Evolutionary conservation across 2,888 invertebrate genomes (phyloP).

Genomic region (Epinotia nisella): DNA sequence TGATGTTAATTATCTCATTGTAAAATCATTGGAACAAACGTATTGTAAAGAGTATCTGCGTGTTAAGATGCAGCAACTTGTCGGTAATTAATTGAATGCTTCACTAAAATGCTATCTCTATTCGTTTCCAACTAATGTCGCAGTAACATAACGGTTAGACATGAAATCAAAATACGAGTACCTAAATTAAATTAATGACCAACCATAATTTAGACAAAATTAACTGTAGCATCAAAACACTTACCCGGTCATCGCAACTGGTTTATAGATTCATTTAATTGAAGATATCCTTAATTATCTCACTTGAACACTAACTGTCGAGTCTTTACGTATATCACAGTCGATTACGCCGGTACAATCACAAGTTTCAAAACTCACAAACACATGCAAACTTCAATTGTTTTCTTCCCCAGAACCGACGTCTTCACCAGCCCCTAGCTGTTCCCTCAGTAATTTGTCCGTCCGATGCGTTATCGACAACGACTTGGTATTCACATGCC

Average conservation of each 20-base stretch:
- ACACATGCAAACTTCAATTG: slow-evolving; percentile 51
- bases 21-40: neutral
- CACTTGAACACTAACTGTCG: slow-evolving; percentile 24
- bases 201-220: neutral
- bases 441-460: slow-evolving; percentile 68
- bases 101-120: neutral
- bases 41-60: too few relatives aligned
- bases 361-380: slow-evolving; percentile 76
- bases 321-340: slow-evolving; percentile 20
- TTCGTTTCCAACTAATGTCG: neutral
- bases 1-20: neutral
- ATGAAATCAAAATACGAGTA: neutral
- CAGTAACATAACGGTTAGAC: slow-evolving; percentile 1
- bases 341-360: slow-evolving; percentile 46
- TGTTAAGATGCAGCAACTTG: too few relatives aligned
- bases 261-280: slow-evolving; percentile 55
- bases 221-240: slow-evolving; percentile 47
- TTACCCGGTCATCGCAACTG: slow-evolving; percentile 65
- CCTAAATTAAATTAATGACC: neutral
- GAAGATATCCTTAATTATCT: slow-evolving; percentile 40
- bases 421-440: slow-evolving; percentile 53
- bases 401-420: slow-evolving; percentile 50
- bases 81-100: too few relatives aligned
- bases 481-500: slow-evolving; percentile 77
- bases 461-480: slow-evolving; percentile 62